Evolutionary conservation across 2,113 vertebrate genomes (phyloP).

Genomic region (Anhinga rufa): DNA sequence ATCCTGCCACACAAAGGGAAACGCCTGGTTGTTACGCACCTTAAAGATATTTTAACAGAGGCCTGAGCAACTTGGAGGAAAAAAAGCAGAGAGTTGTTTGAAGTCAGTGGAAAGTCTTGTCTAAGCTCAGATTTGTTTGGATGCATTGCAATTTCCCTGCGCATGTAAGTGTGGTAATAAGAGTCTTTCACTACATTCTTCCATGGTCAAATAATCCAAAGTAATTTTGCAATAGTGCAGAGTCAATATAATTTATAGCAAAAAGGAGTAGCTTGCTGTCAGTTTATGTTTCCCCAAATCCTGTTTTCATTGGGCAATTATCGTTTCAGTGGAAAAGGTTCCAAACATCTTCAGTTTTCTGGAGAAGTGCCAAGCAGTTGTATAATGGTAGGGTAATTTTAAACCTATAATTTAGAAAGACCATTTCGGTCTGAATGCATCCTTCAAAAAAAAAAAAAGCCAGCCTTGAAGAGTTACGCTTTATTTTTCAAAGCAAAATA

Average conservation of each 20-base stretch:
- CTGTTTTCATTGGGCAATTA: constrained; percentile 52
- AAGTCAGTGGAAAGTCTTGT: constrained; percentile 22
- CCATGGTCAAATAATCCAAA: not conserved
- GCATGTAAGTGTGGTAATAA: not conserved
- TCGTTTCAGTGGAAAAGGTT: not conserved
- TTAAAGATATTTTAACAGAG: not conserved
- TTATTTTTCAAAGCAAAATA: constrained; percentile 7
- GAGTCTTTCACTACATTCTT: constrained; percentile 37
- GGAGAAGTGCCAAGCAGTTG: constrained; percentile 25
- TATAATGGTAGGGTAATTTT: constrained; percentile 41
- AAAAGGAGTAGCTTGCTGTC: constrained; percentile 40
- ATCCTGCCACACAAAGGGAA: not conserved
- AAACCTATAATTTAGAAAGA: constrained; percentile 39
- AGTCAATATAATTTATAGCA: constrained; percentile 42
- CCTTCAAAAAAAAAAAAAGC: not conserved
- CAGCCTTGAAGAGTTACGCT: not conserved
- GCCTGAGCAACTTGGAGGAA: not conserved
- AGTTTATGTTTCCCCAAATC: constrained; percentile 42
- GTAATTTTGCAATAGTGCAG: constrained; percentile 11
- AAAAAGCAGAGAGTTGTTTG: not conserved
- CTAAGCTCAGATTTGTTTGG: constrained; percentile 1
- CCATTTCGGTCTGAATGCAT: constrained; percentile 8
- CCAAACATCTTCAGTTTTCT: not conserved
- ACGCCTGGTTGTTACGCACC: not conserved
- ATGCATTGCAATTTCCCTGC: not conserved